Conservation (phyloP, 2,797 vertebrate species). For the Myoxocephalus aenaeus region DNA sequence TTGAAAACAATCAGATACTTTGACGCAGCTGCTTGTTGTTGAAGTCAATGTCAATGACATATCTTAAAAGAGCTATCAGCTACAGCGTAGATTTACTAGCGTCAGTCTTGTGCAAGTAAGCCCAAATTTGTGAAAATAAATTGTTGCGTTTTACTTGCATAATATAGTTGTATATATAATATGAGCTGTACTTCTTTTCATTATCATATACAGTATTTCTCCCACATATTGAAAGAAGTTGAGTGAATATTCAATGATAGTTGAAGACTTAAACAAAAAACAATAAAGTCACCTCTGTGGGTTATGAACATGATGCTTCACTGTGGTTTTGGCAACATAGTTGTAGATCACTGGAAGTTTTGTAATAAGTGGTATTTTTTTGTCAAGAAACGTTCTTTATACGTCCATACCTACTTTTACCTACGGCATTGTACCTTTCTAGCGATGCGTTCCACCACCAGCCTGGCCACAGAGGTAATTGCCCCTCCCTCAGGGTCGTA, state of each 20-base stretch:
- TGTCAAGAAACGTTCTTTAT: neutral
- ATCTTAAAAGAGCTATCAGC: neutral
- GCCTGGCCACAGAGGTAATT: conserved; percentile 88
- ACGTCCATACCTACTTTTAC: neutral
- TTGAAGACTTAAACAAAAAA: neutral
- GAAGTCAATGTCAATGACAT: neutral
- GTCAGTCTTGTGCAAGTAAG: neutral
- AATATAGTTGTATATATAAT: neutral
- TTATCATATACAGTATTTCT: neutral
- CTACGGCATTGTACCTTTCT: conserved; percentile 88
- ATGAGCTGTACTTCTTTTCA: neutral
- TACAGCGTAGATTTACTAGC: neutral
- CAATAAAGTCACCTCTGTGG: neutral
- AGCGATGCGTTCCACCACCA: conserved; percentile 95
- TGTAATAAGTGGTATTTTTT: neutral
- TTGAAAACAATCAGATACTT: neutral
- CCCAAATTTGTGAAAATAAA: neutral
- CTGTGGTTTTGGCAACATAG: neutral
- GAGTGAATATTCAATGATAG: neutral
- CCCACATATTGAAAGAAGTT: neutral
- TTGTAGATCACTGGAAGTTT: neutral
- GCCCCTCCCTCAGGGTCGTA: conserved; percentile 93
- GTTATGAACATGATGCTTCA: neutral
- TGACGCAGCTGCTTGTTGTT: neutral
- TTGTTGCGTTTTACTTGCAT: neutral